Base-by-base conservation (phyloP, 2,888 invertebrate species). In the Nasonovia ribisnigri region DNA sequence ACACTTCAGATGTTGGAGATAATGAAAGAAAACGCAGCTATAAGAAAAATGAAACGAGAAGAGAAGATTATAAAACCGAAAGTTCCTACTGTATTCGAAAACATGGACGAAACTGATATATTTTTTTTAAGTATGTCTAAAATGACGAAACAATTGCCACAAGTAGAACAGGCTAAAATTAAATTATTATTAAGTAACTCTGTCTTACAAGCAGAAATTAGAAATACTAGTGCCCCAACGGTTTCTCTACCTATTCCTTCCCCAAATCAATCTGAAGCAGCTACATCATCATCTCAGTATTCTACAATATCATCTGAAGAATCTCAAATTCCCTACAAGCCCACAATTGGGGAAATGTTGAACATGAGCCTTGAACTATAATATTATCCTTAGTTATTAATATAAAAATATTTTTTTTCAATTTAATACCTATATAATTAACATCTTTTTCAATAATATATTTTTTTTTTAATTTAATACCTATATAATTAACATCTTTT, bases 51-150 rank as follows among this genome's bases (percentile, higher is more conserved):
- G 36, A 88, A 36, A 88, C 51, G 20, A 20, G 88, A 88, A 88
- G 88, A 88, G 36, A 88, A 51, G 88, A 88, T 51, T 36, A 88
- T 88, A 36, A 88, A 51, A 88, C 36, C 36, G 24, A 88, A 51
- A 88, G 48, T 88, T 88, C 51, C 51, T 88, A 88, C 51, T 88
- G 24, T 88, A 88, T 88, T 88, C 8, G 89, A 88, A 92, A 46
- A 90, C 84, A 48, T 93, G 36, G 94, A 94, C 46, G 94, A 94
- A 60, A 94, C 90, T 4, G 94, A 94, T 54, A 91, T 94, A 93
- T 94, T 94, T 89, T 94, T 94, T 89, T 46, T 94, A 91, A 94
- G 94, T 57, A 94, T 94, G 93, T 84, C 94, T 51, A 94, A 89
- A 89, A 94, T 94, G 94, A 94, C 90, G 11, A 94, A 94, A 90